phyloP scores from a whole-genome alignment of 2,888 invertebrate species.

The Aphodius granarius region DNA sequence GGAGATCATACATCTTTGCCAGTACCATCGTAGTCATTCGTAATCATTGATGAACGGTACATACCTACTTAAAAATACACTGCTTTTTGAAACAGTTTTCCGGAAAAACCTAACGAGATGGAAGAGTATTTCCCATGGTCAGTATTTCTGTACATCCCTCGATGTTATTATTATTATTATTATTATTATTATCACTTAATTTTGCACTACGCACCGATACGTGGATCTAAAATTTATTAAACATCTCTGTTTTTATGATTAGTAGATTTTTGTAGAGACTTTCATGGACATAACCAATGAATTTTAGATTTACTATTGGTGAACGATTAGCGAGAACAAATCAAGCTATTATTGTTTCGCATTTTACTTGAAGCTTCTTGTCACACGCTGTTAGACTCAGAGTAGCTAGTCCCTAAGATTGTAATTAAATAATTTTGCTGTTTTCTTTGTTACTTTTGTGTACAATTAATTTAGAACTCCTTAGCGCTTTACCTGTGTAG shows the following conservation, averaged over 20 bases:
- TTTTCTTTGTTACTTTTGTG: not conserved
- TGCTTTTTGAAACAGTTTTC: conserved; percentile 61
- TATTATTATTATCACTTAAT: conserved; percentile 17
- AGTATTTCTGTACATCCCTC: conserved; percentile 57
- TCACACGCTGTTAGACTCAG: not conserved
- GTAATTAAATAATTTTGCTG: conserved; percentile 21
- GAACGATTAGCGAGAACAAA: not conserved
- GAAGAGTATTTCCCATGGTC: conserved; percentile 81
- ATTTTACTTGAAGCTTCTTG: conserved; percentile 19
- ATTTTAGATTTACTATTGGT: not conserved
- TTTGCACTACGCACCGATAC: conserved; percentile 15
- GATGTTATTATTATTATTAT: conserved; percentile 19
- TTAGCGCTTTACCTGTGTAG: conserved; percentile 4
- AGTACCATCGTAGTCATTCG: not conserved
- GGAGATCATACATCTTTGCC: not conserved
- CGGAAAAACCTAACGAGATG: conserved; percentile 74
- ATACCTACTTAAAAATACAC: not conserved
- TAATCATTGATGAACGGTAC: not conserved
- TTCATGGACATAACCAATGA: too few relatives aligned
- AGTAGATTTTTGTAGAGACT: too few relatives aligned
- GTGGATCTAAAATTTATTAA: conserved; percentile 6
- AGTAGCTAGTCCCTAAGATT: not conserved
- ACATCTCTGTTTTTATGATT: too few relatives aligned
- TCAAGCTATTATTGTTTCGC: not conserved
- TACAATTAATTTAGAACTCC: not conserved